Evolutionary conservation across 2,888 invertebrate species (phyloP), one percentile per base, ranked within the genome.

Genomic region (Hirtodrosophila alboralis): DNA sequence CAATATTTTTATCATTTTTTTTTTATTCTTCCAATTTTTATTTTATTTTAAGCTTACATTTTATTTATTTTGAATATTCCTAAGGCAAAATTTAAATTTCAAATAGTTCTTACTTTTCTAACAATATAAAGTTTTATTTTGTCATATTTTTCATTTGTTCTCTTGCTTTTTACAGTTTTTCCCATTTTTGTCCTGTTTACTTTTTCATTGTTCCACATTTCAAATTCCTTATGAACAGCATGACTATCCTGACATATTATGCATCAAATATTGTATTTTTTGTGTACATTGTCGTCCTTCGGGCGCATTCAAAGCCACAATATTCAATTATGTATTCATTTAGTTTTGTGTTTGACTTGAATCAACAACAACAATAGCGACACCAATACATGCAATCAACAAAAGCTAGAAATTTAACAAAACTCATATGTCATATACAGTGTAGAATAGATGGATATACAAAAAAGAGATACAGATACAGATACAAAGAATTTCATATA

Each of bases 261-360:
- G 16, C 40, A 47, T 30, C 33, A 43, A 28, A 41, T 45, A 38
- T 45, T 58, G 31, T 14, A 45, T 31, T 37, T 40, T 33, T 26
- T 30, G 28, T 45, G 36, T 57, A 36, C 53, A 48, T 49, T 59
- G 76, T 60, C 74, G 44, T 33, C 73, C 53, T 81, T 78, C 61
- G 44, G 65, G 75, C 62, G 67, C 73, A 78, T 38, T 34, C 65
- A 49, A 63, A 83, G 77, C 79, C 80, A 54, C 80, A 80, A 77
- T 72, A 58, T 77, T 64, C 84, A 80, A 80, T 80, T 80, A 77
- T 67, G 69, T 75, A 80, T 80, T 80, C 84, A 84, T 80, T 84
- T 77, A 60, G 75, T 72, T 80, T 64, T 84, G 84, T 69, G n/a
- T n/a, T n/a, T 75, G 72, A 75, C 79, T 76, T 51, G 54, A 54